These are phyloP conservation scores for Ceyx melanurus DNA, from an alignment of 2,113 vertebrate genomes.

Conservation along the genomic window DNA sequence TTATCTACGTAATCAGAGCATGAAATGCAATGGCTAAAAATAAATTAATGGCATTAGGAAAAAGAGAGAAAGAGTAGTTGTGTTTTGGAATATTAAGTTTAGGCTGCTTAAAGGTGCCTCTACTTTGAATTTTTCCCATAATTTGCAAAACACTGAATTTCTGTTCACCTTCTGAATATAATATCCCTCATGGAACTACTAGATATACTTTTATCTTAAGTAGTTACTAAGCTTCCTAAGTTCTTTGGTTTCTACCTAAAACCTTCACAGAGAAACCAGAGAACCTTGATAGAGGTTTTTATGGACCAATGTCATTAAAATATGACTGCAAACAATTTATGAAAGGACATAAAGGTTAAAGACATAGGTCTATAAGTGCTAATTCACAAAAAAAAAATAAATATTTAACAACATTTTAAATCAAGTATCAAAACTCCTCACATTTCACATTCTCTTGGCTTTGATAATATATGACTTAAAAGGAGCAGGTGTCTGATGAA, in stretches of 20 bases:
- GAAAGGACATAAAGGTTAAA: background rate
- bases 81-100: background rate
- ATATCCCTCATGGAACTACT: background rate
- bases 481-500: slow-evolving; percentile 12
- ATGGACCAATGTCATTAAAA: background rate
- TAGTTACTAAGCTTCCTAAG: background rate
- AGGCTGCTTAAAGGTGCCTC: background rate
- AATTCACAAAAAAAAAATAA: slow-evolving; percentile 25
- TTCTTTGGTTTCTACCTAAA: background rate
- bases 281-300: background rate
- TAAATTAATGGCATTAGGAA: background rate
- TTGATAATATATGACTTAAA: slow-evolving; percentile 24
- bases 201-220: background rate
- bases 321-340: background rate
- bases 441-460: background rate
- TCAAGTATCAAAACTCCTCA: slow-evolving; percentile 21
- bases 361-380: background rate
- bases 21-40: slow-evolving; percentile 10
- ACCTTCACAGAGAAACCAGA: background rate
- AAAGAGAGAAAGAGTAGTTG: background rate
- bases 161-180: background rate
- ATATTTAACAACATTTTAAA: background rate
- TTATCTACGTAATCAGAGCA: background rate
- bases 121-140: background rate
- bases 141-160: background rate